Conservation (phyloP, 2,113 vertebrate genomes). For the Buteo buteo region DNA sequence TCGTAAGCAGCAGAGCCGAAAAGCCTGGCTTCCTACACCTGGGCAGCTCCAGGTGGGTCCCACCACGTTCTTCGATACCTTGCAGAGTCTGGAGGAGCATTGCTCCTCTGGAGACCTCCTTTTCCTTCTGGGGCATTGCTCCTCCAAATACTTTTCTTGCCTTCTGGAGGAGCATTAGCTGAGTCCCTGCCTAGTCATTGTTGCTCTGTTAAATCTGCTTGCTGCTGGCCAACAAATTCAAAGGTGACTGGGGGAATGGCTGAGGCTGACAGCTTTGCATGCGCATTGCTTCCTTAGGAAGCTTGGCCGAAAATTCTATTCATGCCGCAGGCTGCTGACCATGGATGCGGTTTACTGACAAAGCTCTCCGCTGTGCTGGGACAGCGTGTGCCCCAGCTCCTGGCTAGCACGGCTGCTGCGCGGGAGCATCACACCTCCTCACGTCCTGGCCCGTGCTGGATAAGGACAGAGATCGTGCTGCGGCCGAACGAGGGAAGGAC, state of each 20-base stretch:
- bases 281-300: rapidly evolving
- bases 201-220: not conserved
- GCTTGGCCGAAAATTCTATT: not conserved
- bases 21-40: not conserved
- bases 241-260: not conserved
- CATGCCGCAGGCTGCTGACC: not conserved
- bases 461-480: rapidly evolving
- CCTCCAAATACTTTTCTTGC: not conserved
- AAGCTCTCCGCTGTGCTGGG: not conserved
- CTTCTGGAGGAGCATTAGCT: not conserved
- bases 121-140: not conserved
- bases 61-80: not conserved
- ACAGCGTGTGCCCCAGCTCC: not conserved
- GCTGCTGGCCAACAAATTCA: not conserved
- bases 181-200: not conserved
- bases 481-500: rapidly evolving
- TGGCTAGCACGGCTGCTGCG: not conserved
- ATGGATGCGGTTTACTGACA: not conserved
- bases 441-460: rapidly evolving
- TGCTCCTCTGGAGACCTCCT: no score
- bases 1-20: not conserved
- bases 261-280: not conserved
- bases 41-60: not conserved
- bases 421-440: not conserved
- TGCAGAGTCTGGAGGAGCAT: not conserved